phyloP scores from a whole-genome alignment of 2,888 invertebrate genomes.

The Torymus tubicola region DNA sequence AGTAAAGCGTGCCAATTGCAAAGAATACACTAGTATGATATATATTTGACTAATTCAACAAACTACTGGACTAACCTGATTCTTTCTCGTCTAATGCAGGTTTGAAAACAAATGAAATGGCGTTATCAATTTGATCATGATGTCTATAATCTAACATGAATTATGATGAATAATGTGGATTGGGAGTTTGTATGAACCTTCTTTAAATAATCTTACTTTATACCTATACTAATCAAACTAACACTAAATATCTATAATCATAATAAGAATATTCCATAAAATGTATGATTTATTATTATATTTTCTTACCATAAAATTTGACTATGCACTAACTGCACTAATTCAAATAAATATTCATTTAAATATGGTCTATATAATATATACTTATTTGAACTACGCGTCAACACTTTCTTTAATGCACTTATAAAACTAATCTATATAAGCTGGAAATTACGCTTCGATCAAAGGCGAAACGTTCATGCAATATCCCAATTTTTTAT shows the following conservation, averaged over 20 bases:
- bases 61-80: slow-evolving; percentile 73
- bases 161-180: slow-evolving; percentile 44
- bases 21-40: slow-evolving; percentile 27
- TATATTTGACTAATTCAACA: slow-evolving; percentile 8
- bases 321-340: too few species aligned
- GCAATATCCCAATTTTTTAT: slow-evolving; percentile 32
- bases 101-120: slow-evolving; percentile 52
- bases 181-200: slow-evolving; percentile 29
- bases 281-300: too few species aligned
- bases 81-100: slow-evolving; percentile 76
- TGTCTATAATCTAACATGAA: slow-evolving; percentile 46
- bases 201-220: neutral
- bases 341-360: too few species aligned
- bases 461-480: slow-evolving; percentile 1
- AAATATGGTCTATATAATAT: too few species aligned
- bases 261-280: too few species aligned
- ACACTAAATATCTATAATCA: too few species aligned
- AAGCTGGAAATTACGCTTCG: slow-evolving; percentile 3
- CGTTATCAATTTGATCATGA: slow-evolving; percentile 58
- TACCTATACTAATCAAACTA: neutral
- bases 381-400: too few species aligned
- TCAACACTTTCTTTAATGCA: too few species aligned
- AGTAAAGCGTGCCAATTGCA: neutral
- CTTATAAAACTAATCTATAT: neutral
- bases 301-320: too few species aligned